Percentiles rank a stretch among this genome's conserved stretches.
Evolutionary conservation across 2,797 vertebrate species (phyloP).

Genomic region (Coranthus polyacanthus): DNA sequence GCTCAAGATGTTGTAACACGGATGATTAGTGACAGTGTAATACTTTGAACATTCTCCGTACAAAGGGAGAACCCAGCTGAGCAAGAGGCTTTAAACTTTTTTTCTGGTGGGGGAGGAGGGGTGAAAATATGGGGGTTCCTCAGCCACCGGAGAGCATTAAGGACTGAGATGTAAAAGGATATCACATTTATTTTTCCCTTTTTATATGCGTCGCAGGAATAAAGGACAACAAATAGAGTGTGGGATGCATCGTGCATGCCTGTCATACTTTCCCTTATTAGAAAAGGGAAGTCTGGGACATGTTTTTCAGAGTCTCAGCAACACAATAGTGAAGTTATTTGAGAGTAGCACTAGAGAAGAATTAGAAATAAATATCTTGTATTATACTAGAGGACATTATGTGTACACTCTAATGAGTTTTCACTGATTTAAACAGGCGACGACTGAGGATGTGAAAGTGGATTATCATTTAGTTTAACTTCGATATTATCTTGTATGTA

Average conservation of each 20-base stretch:
- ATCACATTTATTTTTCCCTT: conserved; percentile 81
- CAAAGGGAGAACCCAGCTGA: conserved; percentile 86
- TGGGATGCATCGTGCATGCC: conserved; percentile 81
- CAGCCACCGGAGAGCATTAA: conserved; percentile 83
- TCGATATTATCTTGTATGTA: too few relatives aligned
- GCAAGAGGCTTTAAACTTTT: conserved; percentile 83
- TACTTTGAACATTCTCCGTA: conserved; percentile 82
- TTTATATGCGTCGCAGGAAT: conserved; percentile 86
- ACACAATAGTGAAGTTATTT: conserved; percentile 61
- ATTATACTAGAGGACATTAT: too few relatives aligned
- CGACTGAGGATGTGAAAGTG: too few relatives aligned
- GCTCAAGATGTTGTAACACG: conserved; percentile 77
- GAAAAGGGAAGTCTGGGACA: conserved; percentile 66
- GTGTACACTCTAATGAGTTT: too few relatives aligned
- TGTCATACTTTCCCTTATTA: conserved; percentile 80
- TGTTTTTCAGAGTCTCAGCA: conserved; percentile 68
- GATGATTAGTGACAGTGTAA: conserved; percentile 84
- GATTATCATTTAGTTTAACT: too few relatives aligned
- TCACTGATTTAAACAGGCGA: too few relatives aligned
- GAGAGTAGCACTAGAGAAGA: too few relatives aligned
- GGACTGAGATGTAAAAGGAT: conserved; percentile 85
- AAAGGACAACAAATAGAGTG: conserved; percentile 86
- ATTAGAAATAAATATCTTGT: too few relatives aligned
- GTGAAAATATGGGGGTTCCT: conserved; percentile 73
- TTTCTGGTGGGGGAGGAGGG: conserved; percentile 9